phyloP scores from a whole-genome alignment of 2,888 invertebrate genomes.

The Laspeyria flexula region DNA sequence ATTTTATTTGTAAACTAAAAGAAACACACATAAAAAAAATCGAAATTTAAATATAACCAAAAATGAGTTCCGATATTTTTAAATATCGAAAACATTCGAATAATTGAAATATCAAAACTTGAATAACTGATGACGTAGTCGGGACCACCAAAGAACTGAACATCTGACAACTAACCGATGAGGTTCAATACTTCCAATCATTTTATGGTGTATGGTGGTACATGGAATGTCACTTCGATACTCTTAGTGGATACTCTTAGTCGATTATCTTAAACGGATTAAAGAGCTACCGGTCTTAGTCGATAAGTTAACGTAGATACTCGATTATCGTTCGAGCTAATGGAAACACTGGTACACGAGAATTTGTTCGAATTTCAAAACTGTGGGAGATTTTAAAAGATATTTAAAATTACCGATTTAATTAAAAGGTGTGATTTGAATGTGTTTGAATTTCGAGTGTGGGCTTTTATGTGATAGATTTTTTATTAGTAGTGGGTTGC shows the following conservation, averaged over 20 bases:
- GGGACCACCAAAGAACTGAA: conserved; percentile 59
- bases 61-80: not conserved
- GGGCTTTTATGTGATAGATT: no score
- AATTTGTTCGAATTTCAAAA: conserved; percentile 1
- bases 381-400: not conserved
- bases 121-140: conserved; percentile 30
- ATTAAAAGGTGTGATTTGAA: conserved; percentile 14
- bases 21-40: not conserved
- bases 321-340: conserved; percentile 44
- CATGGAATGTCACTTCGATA: conserved; percentile 77
- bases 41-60: not conserved
- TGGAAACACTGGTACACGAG: conserved; percentile 23
- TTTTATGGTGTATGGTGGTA: conserved; percentile 54
- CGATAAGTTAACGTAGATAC: conserved; percentile 37
- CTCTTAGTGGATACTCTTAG: no score
- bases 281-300: conserved; percentile 72
- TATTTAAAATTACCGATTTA: conserved; percentile 1
- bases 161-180: conserved; percentile 35
- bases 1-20: not conserved
- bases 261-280: conserved; percentile 73
- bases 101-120: conserved; percentile 45
- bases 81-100: conserved; percentile 30
- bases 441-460: conserved; percentile 4
- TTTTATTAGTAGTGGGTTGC: no score
- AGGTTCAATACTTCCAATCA: conserved; percentile 55